Base-by-base conservation (phyloP, 2,888 invertebrate species). In the Lithodes maja region DNA sequence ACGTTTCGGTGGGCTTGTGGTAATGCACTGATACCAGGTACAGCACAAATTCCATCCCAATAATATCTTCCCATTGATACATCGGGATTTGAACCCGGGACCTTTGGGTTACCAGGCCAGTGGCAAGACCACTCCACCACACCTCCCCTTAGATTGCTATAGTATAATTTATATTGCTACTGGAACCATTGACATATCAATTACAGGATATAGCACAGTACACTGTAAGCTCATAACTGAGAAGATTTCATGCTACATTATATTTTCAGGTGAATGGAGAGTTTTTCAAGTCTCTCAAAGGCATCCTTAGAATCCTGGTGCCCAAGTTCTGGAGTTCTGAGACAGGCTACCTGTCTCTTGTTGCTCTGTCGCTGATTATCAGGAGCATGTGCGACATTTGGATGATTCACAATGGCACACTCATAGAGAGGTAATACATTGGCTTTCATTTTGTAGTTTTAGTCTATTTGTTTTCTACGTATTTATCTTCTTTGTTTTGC, bases 331-430 rank as follows among this genome's bases (percentile, higher is more conserved):
- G 96, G 94, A 95, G 96, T 12, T 94, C 96, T 88, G 98, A 98
- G 94, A 95, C 95, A 92, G 96, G 96, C 3, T 95, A 96, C 91
- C 94, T 97, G 93, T 91, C 95, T 12, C 93, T 97, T 52, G 96
- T 98, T 5, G 99, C 99, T 0, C 93, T 94, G 2, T 96, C 98
- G 2, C 95, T 99, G 75, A 95, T 99, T 50, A 96, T 97, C 1
- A 95, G 99, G 92, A 99, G 99, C 0, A 95, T 98, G 92, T 99
- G 99, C 93, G 99, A 99, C 94, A 95, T 99, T 85, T 99, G 99
- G 98, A 96, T 99, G 95, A 99, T 99, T 92, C 97, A 97, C 93
- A 98, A 97, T 93, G 97, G 97, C 12, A 99, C 99, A 1, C 95
- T 97, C 86, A 96, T 99, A 92, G 99, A 99, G 95, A 97, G 97